These are phyloP conservation scores for Henricia sp. DNA, from an alignment of 53 echinoderm and acorn worm genomes.

Conservation along the genomic window DNA sequence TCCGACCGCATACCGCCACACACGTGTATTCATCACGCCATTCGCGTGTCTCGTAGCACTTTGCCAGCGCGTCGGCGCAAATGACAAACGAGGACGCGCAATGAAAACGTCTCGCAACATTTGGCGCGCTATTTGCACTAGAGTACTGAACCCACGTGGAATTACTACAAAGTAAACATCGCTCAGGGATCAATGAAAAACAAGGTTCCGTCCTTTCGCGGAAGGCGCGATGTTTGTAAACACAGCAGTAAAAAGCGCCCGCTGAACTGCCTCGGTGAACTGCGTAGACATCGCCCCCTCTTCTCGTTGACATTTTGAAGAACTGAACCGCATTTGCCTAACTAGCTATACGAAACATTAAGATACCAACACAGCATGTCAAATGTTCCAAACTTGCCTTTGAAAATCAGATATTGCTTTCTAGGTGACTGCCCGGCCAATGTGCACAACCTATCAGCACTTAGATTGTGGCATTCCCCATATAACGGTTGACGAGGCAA, in stretches of 20 bases:
- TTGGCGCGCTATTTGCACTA: constrained; percentile 20
- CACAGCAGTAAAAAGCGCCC: constrained; percentile 12
- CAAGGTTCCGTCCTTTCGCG: not conserved
- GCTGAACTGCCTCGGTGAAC: too few species aligned
- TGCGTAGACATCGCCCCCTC: too few species aligned
- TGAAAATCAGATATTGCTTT: too few species aligned
- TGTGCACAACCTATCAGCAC: too few species aligned
- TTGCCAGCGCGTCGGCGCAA: not conserved
- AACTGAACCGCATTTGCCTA: too few species aligned
- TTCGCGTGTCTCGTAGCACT: not conserved
- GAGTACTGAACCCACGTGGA: not conserved
- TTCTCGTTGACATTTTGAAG: too few species aligned
- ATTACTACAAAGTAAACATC: constrained; percentile 40
- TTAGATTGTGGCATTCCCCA: too few species aligned
- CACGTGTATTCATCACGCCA: not conserved
- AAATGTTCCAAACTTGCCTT: too few species aligned
- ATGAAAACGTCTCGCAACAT: not conserved
- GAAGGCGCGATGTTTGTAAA: constrained; percentile 37
- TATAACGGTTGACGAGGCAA: too few species aligned
- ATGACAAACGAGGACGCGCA: not conserved
- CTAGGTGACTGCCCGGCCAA: too few species aligned
- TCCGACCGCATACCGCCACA: not conserved
- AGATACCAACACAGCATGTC: too few species aligned
- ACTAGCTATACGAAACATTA: too few species aligned
- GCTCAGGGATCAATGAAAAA: not conserved